Evolutionary conservation across 1,140 invertebrate genomes (phyloP).

Genomic region (Drosophila aff.): DNA sequence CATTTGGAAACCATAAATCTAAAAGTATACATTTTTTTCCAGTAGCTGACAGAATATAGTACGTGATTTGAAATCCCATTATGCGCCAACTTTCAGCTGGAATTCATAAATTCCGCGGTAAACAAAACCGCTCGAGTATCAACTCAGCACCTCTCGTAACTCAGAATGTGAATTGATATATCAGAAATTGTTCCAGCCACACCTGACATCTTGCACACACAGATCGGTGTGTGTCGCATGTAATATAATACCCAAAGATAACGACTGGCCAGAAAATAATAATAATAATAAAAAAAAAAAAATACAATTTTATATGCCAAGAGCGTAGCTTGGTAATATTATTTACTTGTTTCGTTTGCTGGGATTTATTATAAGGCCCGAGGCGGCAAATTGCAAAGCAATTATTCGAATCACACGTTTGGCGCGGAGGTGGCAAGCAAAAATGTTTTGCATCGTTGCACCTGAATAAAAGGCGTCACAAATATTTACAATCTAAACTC

Average conservation of each 20-base stretch:
- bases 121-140: conserved; percentile 19
- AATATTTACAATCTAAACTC: conserved; percentile 47
- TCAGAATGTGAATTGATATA: conserved; percentile 66
- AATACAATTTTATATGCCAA: conserved; percentile 68
- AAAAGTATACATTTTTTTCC: conserved; percentile 11
- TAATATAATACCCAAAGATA: conserved; percentile 60
- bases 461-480: conserved; percentile 57
- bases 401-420: conserved; percentile 77
- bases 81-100: conserved; percentile 9
- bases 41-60: conserved; percentile 25
- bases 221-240: conserved; percentile 38
- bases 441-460: conserved; percentile 76
- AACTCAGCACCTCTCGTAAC: conserved; percentile 31
- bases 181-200: conserved; percentile 61
- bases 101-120: conserved; percentile 38
- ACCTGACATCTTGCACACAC: conserved; percentile 63
- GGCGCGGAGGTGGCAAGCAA: conserved; percentile 56
- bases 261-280: conserved; percentile 34
- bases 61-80: conserved; percentile 57
- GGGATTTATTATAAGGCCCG: conserved; percentile 7
- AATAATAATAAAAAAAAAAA: conserved; percentile 18
- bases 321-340: conserved; percentile 60
- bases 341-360: conserved; percentile 41
- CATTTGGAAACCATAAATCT: conserved; percentile 23
- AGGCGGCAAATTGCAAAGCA: conserved; percentile 73